Evolutionary conservation across 2,797 vertebrate species (phyloP), one percentile per base, ranked within the genome.

Genomic region (Merluccius polli): DNA sequence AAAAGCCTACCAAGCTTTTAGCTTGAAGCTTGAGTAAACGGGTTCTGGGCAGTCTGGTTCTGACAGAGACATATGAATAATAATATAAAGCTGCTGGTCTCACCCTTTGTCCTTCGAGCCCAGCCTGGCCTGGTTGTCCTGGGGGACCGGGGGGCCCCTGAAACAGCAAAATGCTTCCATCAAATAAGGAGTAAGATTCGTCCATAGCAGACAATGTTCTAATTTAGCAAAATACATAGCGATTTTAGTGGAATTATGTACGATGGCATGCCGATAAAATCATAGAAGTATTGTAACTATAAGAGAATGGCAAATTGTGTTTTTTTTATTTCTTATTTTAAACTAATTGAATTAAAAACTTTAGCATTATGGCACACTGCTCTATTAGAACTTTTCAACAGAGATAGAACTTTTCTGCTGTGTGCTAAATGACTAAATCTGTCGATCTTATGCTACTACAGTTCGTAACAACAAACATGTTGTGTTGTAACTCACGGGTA

Each of bases 121-220:
- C 97, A 0, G 83, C 30, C 27, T 30, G 83, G 38, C 96, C 96
- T 0, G 86, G 74, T 0, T 18, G 69, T 2, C 97, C 97, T 0
- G 94, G 93, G 72, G 79, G 79, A 67, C 95, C 96, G 0, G 92
- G 86, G 65, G 87, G 90, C 1, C 96, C 96, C 96, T 97, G 65
- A 73, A 86, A 82, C 4, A 67, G 32, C 33, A 41, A 44, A 6
- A 76, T 69, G 31, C 4, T 78, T n/a, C 2, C 77, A 4, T 81
- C 24, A 77, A 1, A 83, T 21, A 5, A 5, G 4, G 33, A 52
- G 44, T 48, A 2, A 71, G 27, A 70, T 21, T 9, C 8, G n/a
- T 33, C 15, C 21, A 33, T n/a, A 70, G n/a, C 15, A 70, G 13
- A 69, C 29, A 11, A 27, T 27, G 59, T 65, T 65, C 9, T 65